Evolutionary conservation across 2,888 invertebrate species (phyloP).

Genomic region (Acronicta psi): DNA sequence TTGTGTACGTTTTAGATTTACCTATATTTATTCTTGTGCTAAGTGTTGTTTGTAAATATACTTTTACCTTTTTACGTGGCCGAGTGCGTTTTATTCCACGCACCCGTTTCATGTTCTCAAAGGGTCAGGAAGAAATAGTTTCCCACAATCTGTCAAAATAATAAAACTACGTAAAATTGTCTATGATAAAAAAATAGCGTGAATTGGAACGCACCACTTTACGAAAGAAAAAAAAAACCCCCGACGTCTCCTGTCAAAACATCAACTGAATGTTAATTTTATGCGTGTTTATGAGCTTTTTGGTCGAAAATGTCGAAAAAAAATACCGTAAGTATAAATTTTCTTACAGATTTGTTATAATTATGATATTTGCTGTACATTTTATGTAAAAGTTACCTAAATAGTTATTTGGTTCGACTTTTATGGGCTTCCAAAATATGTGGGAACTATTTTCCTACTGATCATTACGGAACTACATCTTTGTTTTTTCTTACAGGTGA

Average conservation of each 20-base stretch:
- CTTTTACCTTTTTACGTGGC: no score
- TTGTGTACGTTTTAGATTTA: no score
- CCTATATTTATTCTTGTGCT: no score
- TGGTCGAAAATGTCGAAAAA: no score
- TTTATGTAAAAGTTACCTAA: conserved; percentile 14
- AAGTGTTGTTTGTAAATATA: no score
- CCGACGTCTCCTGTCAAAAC: conserved; percentile 13
- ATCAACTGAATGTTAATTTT: conserved; percentile 14
- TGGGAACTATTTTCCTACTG: conserved; percentile 16
- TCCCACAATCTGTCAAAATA: conserved; percentile 17
- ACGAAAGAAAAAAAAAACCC: conserved; percentile 3
- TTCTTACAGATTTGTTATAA: conserved; percentile 14
- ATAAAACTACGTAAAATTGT: conserved; percentile 16
- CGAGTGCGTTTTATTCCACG: no score
- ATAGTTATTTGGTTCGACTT: conserved; percentile 16
- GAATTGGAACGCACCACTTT: conserved; percentile 5
- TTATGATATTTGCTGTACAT: conserved; percentile 16
- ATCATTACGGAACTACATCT: conserved; percentile 16
- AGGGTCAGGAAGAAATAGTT: conserved; percentile 13
- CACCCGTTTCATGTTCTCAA: no score
- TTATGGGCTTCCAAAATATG: conserved; percentile 2
- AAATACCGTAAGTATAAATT: conserved; percentile 4
- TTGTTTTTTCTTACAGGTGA: conserved; percentile 18
- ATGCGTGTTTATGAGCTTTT: conserved; percentile 16
- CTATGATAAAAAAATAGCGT: conserved; percentile 15